A percentile compares a stretch with the other conserved stretches of the same genome.
Evolutionary conservation across 2,888 invertebrate species (phyloP).

Genomic region (Drosophila imparisetae): DNA sequence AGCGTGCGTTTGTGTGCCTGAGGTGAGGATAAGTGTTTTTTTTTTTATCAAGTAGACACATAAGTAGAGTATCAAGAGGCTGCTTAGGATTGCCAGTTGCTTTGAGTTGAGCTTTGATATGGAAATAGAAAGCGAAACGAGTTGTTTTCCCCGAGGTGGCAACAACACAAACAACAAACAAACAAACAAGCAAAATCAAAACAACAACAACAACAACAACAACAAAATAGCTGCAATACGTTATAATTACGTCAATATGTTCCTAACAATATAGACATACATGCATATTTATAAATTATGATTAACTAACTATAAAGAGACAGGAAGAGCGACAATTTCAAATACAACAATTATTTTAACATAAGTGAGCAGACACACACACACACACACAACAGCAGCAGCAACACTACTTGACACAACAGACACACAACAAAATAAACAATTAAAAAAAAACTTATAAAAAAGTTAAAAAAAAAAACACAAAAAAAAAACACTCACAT

Average conservation of each 20-base stretch:
- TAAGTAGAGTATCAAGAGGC: slow-evolving; percentile 44
- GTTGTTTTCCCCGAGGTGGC: slow-evolving; percentile 21
- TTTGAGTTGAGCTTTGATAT: slow-evolving; percentile 12
- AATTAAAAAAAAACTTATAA: slow-evolving; percentile 2
- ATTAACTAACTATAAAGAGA: slow-evolving; percentile 53
- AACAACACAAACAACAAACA: not conserved
- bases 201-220: slow-evolving; percentile 25
- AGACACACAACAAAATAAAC: slow-evolving; percentile 7
- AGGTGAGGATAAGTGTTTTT: slow-evolving; percentile 1
- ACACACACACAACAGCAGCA: slow-evolving; percentile 31
- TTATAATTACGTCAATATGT: slow-evolving; percentile 85
- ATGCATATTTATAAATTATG: slow-evolving; percentile 56
- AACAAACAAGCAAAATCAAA: slow-evolving; percentile 1
- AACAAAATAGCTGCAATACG: slow-evolving; percentile 84
- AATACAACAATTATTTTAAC: slow-evolving; percentile 48
- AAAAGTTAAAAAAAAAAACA: not conserved
- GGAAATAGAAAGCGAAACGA: slow-evolving; percentile 22
- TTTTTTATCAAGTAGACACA: slow-evolving; percentile 7
- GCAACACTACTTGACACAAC: not conserved
- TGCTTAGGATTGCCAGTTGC: slow-evolving; percentile 45
- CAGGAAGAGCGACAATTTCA: slow-evolving; percentile 41
- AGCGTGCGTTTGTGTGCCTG: not conserved
- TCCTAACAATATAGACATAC: slow-evolving; percentile 84
- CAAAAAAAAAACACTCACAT: not conserved
- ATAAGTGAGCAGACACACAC: slow-evolving; percentile 40